phyloP scores from a whole-genome alignment of 2,797 vertebrate species.

The Buphagus erythrorhynchus region DNA sequence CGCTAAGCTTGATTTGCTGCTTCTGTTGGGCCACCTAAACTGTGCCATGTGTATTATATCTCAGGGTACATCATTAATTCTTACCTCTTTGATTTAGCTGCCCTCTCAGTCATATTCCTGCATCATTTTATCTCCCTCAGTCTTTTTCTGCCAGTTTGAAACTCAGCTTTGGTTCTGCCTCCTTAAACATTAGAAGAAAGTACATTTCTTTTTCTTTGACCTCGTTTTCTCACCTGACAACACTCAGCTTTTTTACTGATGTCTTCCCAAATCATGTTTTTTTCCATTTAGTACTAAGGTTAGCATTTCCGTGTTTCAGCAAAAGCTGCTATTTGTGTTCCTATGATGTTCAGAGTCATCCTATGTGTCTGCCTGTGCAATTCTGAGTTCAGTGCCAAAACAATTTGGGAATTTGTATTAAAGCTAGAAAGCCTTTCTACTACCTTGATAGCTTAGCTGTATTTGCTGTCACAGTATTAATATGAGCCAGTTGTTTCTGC shows the following conservation, averaged over 20 bases:
- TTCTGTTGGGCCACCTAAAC: conserved; percentile 40
- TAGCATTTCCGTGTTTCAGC: background rate
- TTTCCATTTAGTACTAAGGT: conserved; percentile 40
- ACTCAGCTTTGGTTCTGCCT: conserved; percentile 58
- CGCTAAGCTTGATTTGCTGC: conserved; percentile 27
- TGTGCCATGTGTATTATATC: conserved; percentile 11
- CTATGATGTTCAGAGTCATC: conserved; percentile 34
- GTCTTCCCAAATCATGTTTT: conserved; percentile 23
- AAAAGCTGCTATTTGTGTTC: conserved; percentile 43
- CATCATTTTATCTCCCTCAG: conserved; percentile 34
- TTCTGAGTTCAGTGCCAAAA: conserved; percentile 53
- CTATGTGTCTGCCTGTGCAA: background rate
- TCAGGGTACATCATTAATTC: conserved; percentile 56
- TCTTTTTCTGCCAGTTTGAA: conserved; percentile 58
- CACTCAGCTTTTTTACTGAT: conserved; percentile 25
- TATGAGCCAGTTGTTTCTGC: background rate
- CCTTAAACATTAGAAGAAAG: conserved; percentile 55
- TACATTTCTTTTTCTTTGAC: conserved; percentile 53
- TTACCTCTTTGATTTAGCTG: conserved; percentile 54
- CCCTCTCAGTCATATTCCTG: conserved; percentile 33
- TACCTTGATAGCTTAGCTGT: conserved; percentile 55
- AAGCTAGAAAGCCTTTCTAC: conserved; percentile 39
- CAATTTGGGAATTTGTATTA: conserved; percentile 52
- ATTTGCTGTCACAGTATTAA: conserved; percentile 36
- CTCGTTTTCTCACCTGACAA: conserved; percentile 63